Evolutionary conservation across 2,113 vertebrate genomes (phyloP).

Genomic region (Crotalus viridis): DNA sequence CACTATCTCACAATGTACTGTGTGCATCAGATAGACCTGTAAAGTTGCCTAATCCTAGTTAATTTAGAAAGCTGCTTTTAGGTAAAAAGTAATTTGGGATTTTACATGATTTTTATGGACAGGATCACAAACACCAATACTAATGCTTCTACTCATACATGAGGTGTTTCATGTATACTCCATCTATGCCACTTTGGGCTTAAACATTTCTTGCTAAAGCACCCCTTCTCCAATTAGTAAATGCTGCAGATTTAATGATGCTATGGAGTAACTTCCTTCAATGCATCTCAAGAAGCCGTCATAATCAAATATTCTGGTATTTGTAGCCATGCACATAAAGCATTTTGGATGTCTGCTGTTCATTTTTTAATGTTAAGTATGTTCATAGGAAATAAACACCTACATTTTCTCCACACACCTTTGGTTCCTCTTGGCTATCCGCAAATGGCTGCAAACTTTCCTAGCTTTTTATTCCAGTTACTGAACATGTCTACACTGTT

Average conservation of each 20-base stretch:
- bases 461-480: not conserved
- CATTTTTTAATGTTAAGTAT: slow-evolving; percentile 15
- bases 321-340: too few species aligned
- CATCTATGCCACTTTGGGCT: not conserved
- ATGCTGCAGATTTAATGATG: not conserved
- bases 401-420: not conserved
- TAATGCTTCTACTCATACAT: not conserved
- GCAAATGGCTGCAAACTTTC: not conserved
- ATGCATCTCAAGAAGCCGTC: not conserved
- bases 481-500: not conserved
- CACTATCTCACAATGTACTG: slow-evolving; percentile 3
- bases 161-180: not conserved
- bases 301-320: not conserved
- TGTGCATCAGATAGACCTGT: not conserved
- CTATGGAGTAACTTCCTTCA: not conserved
- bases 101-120: not conserved
- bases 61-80: slow-evolving; percentile 36
- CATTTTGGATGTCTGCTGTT: not conserved
- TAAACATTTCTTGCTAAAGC: not conserved
- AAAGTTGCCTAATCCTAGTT: not conserved
- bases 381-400: slow-evolving; percentile 1
- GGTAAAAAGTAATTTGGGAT: slow-evolving; percentile 37
- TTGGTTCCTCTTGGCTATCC: not conserved
- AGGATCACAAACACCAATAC: not conserved
- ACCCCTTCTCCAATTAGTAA: not conserved